Evolutionary conservation across 2,797 vertebrate species (phyloP).

Genomic region (Phoebastria nigripes): DNA sequence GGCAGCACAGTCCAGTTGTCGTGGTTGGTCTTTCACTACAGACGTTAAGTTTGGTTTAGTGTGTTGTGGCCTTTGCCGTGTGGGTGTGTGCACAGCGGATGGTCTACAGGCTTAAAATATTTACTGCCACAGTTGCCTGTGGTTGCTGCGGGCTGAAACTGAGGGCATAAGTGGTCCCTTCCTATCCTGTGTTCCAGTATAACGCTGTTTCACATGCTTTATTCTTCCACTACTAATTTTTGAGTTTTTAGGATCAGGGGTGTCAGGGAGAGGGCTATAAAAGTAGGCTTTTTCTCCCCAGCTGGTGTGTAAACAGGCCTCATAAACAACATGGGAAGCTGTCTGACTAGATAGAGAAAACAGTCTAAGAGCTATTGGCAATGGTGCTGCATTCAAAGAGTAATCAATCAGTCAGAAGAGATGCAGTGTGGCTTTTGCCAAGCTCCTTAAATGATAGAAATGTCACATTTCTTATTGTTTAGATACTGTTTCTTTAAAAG

Average conservation of each 20-base stretch:
- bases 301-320: conserved; percentile 17
- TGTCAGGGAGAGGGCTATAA: background rate
- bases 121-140: background rate
- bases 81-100: background rate
- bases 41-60: background rate
- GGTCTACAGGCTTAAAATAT: background rate
- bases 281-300: background rate
- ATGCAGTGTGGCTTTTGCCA: background rate
- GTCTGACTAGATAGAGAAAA: conserved; percentile 25
- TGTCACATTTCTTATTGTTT: conserved; percentile 11
- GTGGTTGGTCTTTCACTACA: background rate
- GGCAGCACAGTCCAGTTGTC: background rate
- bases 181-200: background rate
- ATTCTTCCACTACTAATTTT: background rate
- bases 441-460: conserved; percentile 16
- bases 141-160: background rate
- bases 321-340: conserved; percentile 29
- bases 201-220: background rate
- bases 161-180: background rate
- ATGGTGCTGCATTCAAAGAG: conserved; percentile 5
- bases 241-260: conserved; percentile 13
- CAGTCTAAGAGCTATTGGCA: conserved; percentile 39
- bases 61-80: background rate
- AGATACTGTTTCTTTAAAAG: conserved; percentile 1
- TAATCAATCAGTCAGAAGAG: conserved; percentile 30